Evolutionary conservation across 2,888 invertebrate species (phyloP), one percentile per base, ranked within the genome.

Genomic region (Cloeon dipterum): DNA sequence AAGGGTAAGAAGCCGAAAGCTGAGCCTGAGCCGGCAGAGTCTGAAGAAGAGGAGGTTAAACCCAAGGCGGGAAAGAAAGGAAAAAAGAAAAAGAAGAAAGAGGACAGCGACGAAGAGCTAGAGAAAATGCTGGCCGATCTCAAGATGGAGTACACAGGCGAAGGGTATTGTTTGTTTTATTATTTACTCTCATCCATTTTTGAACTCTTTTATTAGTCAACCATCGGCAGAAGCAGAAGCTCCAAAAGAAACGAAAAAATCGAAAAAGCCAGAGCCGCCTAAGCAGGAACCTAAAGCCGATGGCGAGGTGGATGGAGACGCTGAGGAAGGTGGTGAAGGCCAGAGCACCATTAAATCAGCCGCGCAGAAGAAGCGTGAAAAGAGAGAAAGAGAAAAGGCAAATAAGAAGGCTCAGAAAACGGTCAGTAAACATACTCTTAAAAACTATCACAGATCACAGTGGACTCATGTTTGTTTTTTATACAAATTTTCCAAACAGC

Each of bases 331-430:
- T 20, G 41, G 39, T 5, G 41, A 45, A 43, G 45, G 4, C 59
- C 58, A 20, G 61, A 58, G 61, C 23, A 71, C 74, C 2, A 64
- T 79, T 11, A 82, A 83, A 58, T 70, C 77, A 11, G 78, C 82
- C 4, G 81, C 83, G 2, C 82, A 85, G 51, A 86, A 86, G 58
- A 85, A 82, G 50, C 83, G 83, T 49, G 85, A 85, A 47, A 86
- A 85, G 49, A 83, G 82, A 47, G 81, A 83, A 55, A 65, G 78
- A 13, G 76, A 77, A 49, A 74, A 72, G 46, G 68, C 71, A 46
- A 81, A 81, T 50, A 74, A 77, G 46, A 58, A 66, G 46, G 74
- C 74, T 40, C 67, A 72, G 26, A 74, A 73, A 49, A 68, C 8
- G 18, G 20, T 34, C n/a, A 11, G 32, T 8, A 32, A 8, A 14